Evolutionary conservation across 2,888 invertebrate genomes (phyloP), one percentile per base, ranked within the genome.

Genomic region (Caenorhabditis macrosperma): DNA sequence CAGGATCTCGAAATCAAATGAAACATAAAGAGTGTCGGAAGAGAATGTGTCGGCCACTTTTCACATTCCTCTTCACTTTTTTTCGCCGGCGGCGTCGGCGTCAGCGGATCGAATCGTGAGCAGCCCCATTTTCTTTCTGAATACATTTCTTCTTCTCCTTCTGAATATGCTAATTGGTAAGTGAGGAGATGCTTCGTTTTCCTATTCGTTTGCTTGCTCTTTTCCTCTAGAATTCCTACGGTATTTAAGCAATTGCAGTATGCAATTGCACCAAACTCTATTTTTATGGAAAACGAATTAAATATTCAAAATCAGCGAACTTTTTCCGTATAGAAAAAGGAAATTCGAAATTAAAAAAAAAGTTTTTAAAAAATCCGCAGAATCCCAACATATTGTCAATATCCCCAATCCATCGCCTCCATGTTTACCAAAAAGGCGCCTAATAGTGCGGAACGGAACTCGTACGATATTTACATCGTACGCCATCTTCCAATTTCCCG

Each of bases 131-230:
- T 15, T 15, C 28, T 52, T 52, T 52, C 28, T 52, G 52, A 26
- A 52, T 52, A 52, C 15, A 52, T 28, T 52, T 28, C n/a, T n/a
- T n/a, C n/a, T n/a, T 15, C 52, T 5, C 1, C n/a, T 28, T 17
- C 44, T 26, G 52, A 52, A 52, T 52, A 52, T 52, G 52, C 52
- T 52, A 52, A 52, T 52, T 52, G 52, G 52, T 4, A 52, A n/a
- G n/a, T 28, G 15, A 52, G 26, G 7, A 48, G 20, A 22, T 24
- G 12, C 48, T 48, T 20, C n/a, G n/a, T n/a, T n/a, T n/a, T n/a
- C n/a, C n/a, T n/a, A n/a, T n/a, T 24, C 24, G 22, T 48, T 24
- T 48, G 24, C 15, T 24, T 48, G 6, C 10, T 15, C 15, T 20
- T 46, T 38, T 38, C 38, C 38, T 33, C 33, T 33, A n/a, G 33